Evolutionary conservation across 2,113 vertebrate species (phyloP), one percentile per base, ranked within the genome.

Genomic region (Empidonax alnorum): DNA sequence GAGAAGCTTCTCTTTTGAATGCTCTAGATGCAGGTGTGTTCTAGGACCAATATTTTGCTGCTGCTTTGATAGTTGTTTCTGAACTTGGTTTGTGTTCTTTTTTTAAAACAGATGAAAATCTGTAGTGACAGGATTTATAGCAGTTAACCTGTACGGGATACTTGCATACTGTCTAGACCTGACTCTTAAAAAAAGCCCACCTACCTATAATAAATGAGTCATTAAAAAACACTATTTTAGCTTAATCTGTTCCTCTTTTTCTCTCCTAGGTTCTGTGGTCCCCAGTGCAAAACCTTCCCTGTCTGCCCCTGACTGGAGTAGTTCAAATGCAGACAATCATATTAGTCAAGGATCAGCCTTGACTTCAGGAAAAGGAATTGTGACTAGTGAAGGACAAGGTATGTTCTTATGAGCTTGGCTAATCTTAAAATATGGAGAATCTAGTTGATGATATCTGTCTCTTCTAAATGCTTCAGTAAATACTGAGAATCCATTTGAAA

Each of bases 331-430:
- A 79, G 98, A 99, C 46, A 94, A 94, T 49, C 98, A 93, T 44
- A 91, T 84, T 4, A 96, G 94, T 93, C 98, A 98, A 77, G 98
- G 97, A 52, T 91, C 97, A 62, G 75, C 97, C n/a, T 98, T 96
- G 53, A 83, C 90, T 37, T 85, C 71, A 35, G 94, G 89, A 59
- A 97, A 98, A 97, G 96, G 96, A 62, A 89, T 97, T 42, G 97
- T 97, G 84, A 78, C 69, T 44, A 95, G 46, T 88, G 93, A 97
- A 84, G 98, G 98, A 72, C 98, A 98, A 98, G 98, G 99, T 99
- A 92, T 89, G 82, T 42, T 90, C 35, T 67, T 59, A 14, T 1
- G 3, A 65, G 35, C 28, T 71, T 82, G 41, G 31, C 63, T 94
- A 49, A 89, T 72, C 12, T 61, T 74, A 47, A 87, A 50, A 46